Evolutionary conservation across 35 echinoderm and acorn worm species (phyloP).

Genomic region (Ophiothrix spiculata): DNA sequence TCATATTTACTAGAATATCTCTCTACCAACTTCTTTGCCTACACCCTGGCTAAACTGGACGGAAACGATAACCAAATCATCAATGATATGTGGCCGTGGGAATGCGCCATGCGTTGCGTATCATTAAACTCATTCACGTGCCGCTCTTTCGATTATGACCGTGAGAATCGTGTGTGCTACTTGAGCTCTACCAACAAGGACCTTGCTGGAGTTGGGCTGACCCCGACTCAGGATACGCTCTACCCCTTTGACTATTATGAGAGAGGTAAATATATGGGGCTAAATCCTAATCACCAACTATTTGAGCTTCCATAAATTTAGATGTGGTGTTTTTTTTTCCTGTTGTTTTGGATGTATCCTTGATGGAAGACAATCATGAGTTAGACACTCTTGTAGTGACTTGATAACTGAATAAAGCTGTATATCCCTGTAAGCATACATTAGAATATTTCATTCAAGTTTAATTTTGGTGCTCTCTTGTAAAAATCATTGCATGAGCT

Average conservation of each 20-base stretch:
- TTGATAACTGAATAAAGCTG: too few relatives aligned
- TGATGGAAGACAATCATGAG: too few relatives aligned
- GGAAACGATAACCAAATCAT: slow-evolving; percentile 47
- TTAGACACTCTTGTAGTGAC: too few relatives aligned
- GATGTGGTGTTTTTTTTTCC: too few relatives aligned
- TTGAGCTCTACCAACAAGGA: slow-evolving; percentile 54
- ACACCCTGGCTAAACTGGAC: slow-evolving; percentile 44
- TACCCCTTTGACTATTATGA: slow-evolving; percentile 65
- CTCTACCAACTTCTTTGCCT: slow-evolving; percentile 54
- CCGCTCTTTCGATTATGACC: slow-evolving; percentile 78
- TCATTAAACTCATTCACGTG: slow-evolving; percentile 50
- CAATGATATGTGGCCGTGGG: slow-evolving; percentile 61
- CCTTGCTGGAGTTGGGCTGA: slow-evolving; percentile 21
- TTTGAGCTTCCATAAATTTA: too few relatives aligned
- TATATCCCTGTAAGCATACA: too few relatives aligned
- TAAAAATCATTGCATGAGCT: too few relatives aligned
- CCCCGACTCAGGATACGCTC: slow-evolving; percentile 10
- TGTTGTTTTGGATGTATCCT: too few relatives aligned
- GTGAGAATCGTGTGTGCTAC: slow-evolving; percentile 42
- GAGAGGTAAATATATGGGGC: slow-evolving; percentile 60
- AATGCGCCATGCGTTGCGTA: slow-evolving; percentile 68
- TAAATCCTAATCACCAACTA: too few relatives aligned
- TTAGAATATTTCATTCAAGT: too few relatives aligned
- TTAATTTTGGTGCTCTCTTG: too few relatives aligned
- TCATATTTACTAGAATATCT: slow-evolving; percentile 53